Conservation (phyloP, 2,113 vertebrate genomes). For the Ptilonorhynchus violaceus region DNA sequence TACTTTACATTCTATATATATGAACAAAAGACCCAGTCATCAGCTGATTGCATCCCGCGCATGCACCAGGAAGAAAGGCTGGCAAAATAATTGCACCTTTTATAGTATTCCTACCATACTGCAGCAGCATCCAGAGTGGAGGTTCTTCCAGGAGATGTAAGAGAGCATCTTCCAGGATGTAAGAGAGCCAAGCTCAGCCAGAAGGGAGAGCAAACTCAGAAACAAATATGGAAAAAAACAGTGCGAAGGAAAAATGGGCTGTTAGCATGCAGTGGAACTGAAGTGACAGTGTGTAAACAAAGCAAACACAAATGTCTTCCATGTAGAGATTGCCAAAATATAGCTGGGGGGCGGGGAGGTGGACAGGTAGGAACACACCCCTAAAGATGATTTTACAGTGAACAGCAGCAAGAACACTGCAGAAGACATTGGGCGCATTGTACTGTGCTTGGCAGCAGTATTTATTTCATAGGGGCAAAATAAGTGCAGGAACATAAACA, state of each 20-base stretch:
- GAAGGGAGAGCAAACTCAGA: not conserved
- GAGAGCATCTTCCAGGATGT: not conserved
- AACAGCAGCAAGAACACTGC: not conserved
- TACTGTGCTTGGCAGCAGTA: not conserved
- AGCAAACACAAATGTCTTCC: not conserved
- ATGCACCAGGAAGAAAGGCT: not conserved
- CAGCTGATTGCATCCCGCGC: not conserved
- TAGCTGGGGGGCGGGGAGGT: not conserved
- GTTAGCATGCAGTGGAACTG: not conserved
- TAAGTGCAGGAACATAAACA: not conserved
- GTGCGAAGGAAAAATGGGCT: not conserved
- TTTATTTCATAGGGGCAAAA: not conserved
- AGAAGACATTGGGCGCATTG: not conserved
- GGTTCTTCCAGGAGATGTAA: not conserved
- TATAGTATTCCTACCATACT: not conserved
- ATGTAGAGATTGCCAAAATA: not conserved
- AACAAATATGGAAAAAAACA: not conserved
- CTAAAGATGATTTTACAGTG: not conserved
- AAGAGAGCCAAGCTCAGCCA: not conserved
- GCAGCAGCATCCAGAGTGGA: not conserved
- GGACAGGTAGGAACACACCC: not conserved
- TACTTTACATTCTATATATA: not conserved
- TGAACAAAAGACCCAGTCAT: not conserved
- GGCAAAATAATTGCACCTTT: not conserved
- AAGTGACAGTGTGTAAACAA: not conserved